phyloP scores from a whole-genome alignment of 92 coral and sea anemone genomes.

The Palythoa grandis region DNA sequence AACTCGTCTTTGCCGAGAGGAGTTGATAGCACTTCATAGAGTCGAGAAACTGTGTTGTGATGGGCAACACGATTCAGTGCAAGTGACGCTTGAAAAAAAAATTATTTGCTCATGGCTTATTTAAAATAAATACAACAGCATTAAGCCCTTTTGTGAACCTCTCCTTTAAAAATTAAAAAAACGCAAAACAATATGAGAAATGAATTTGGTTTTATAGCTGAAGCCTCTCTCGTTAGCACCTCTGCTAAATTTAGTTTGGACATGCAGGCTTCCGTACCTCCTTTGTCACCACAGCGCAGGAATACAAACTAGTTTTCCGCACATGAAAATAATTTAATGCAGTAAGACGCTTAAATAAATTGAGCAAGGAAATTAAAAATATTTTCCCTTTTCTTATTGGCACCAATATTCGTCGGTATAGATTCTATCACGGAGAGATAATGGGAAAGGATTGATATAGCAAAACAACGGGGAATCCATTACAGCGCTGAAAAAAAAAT shows the following conservation, averaged over 20 bases:
- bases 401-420: slow-evolving; percentile 36
- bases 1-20: slow-evolving; percentile 3
- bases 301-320: slow-evolving; percentile 26
- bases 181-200: background rate
- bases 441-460: slow-evolving; percentile 15
- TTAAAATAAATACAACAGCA: slow-evolving; percentile 35
- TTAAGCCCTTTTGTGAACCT: slow-evolving; percentile 24
- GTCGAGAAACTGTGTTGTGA: slow-evolving; percentile 7
- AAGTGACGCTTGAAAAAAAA: background rate
- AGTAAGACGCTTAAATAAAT: slow-evolving; percentile 24
- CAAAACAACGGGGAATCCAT: slow-evolving; percentile 9
- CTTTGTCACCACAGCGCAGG: background rate
- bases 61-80: slow-evolving; percentile 7
- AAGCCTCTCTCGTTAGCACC: slow-evolving; percentile 34
- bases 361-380: slow-evolving; percentile 42
- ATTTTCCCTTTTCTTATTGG: slow-evolving; percentile 25
- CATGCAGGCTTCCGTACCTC: background rate
- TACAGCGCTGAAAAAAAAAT: background rate
- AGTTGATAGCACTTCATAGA: slow-evolving; percentile 3
- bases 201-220: slow-evolving; percentile 4
- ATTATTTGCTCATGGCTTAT: slow-evolving; percentile 20
- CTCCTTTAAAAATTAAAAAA: slow-evolving; percentile 4
- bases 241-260: background rate
- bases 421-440: slow-evolving; percentile 38
- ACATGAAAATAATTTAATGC: slow-evolving; percentile 22